These are phyloP conservation scores for Amphipoea lucens DNA, from an alignment of 2,888 invertebrate genomes.

Conservation along the genomic window DNA sequence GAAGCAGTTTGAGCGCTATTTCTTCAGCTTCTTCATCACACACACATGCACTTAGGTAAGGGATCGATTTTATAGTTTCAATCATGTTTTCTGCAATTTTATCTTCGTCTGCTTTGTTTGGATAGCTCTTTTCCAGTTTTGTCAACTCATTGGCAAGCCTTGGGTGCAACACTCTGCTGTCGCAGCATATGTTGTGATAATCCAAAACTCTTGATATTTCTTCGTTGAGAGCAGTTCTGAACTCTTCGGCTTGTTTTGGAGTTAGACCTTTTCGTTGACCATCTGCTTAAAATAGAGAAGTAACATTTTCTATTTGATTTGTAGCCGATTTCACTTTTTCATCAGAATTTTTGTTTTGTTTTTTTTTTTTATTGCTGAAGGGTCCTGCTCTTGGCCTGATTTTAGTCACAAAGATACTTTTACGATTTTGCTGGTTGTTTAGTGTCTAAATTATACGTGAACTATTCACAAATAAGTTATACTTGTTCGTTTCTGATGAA, in stretches of 20 bases:
- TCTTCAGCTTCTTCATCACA: constrained; percentile 35
- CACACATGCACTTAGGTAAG: not conserved
- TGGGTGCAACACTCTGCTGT: constrained; percentile 20
- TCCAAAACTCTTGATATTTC: constrained; percentile 25
- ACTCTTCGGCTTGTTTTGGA: constrained; percentile 14
- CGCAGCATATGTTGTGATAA: constrained; percentile 2
- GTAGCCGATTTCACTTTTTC: not conserved
- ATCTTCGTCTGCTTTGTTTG: constrained; percentile 18
- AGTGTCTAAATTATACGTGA: not conserved
- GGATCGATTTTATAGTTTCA: not conserved
- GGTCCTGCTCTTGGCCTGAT: not conserved
- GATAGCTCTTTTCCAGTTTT: constrained; percentile 10
- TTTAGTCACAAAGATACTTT: not conserved
- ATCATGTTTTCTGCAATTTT: constrained; percentile 26
- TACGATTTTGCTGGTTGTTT: not conserved
- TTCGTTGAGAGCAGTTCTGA: constrained; percentile 10
- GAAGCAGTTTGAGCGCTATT: constrained; percentile 29
- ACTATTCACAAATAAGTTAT: not conserved
- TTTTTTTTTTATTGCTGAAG: not conserved
- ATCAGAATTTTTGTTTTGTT: constrained; percentile 6
- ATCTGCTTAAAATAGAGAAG: constrained; percentile 37
- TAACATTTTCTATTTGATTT: not conserved
- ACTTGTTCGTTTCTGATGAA: not conserved
- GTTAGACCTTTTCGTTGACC: not conserved
- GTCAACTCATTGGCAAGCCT: constrained; percentile 5